A percentile compares a stretch with the other conserved stretches of the same genome.
phyloP scores from a whole-genome alignment of 2,888 invertebrate species.

The Thereva unica region DNA sequence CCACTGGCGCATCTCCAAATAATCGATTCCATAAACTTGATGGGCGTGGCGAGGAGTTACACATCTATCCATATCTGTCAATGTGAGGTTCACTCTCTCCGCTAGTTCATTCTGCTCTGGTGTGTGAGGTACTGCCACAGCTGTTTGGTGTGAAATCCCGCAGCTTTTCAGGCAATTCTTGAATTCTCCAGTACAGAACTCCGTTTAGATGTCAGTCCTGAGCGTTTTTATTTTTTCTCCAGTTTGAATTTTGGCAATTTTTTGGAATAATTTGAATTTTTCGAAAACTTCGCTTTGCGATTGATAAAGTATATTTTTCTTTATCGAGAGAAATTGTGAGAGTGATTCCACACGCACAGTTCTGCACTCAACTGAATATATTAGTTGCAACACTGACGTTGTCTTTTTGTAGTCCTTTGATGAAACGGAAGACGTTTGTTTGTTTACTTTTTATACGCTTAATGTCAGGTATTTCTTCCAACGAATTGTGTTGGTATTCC shows the following conservation, averaged over 20 bases:
- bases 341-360: slow-evolving; percentile 31
- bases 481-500: slow-evolving; percentile 24
- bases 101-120: slow-evolving; percentile 44
- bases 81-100: slow-evolving; percentile 40
- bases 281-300: slow-evolving; percentile 35
- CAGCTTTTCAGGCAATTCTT: slow-evolving; percentile 31
- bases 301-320: slow-evolving; percentile 32
- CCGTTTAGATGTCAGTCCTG: slow-evolving; percentile 39
- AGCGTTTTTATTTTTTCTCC: slow-evolving; percentile 36
- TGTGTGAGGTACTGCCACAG: slow-evolving; percentile 40
- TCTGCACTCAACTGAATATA: too few species aligned
- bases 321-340: not conserved
- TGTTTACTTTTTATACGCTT: slow-evolving; percentile 28
- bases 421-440: slow-evolving; percentile 25
- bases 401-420: slow-evolving; percentile 23
- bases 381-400: slow-evolving; percentile 19
- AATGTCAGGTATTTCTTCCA: slow-evolving; percentile 1
- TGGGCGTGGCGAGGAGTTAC: too few species aligned
- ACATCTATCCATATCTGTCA: slow-evolving; percentile 43
- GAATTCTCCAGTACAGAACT: slow-evolving; percentile 39
- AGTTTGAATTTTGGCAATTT: slow-evolving; percentile 34
- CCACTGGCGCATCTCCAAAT: too few species aligned
- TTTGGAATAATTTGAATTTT: slow-evolving; percentile 38
- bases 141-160: slow-evolving; percentile 42
- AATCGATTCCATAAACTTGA: too few species aligned